Conservation (phyloP, 2,113 vertebrate species). For the Myotis lucifugus region DNA sequence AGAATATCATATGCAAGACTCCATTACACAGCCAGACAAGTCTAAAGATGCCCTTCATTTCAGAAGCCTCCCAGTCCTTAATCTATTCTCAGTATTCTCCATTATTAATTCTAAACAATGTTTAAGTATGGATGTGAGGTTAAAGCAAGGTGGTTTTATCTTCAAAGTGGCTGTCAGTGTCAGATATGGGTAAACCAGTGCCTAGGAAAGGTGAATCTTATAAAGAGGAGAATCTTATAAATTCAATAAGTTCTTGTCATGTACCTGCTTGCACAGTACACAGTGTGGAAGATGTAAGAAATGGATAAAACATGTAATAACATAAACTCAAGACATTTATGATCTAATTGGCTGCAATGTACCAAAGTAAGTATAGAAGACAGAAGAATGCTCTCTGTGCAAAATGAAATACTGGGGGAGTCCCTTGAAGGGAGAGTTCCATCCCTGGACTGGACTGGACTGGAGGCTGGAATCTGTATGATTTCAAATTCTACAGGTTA, state of each 20-base stretch:
- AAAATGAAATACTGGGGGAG: background rate
- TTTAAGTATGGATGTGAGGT: constrained; percentile 15
- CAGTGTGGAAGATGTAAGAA: background rate
- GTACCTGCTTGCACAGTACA: background rate
- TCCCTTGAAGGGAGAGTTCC: background rate
- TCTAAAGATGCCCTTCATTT: background rate
- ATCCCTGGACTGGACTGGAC: no score
- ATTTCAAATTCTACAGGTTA: background rate
- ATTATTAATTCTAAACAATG: background rate
- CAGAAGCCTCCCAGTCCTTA: background rate
- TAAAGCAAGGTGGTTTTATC: background rate
- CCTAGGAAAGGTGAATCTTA: background rate
- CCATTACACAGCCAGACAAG: background rate
- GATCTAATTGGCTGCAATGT: background rate
- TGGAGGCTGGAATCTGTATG: background rate
- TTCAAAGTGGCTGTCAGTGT: background rate
- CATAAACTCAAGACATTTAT: background rate
- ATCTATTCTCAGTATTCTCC: background rate
- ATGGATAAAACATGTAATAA: background rate
- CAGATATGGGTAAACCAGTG: background rate
- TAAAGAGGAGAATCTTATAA: background rate
- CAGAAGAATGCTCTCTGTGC: background rate
- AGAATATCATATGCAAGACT: background rate
- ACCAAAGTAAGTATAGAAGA: background rate
- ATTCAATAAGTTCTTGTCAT: background rate